Conservation (phyloP, 2,888 invertebrate genomes). For the Omphaloscelis lunosa region DNA sequence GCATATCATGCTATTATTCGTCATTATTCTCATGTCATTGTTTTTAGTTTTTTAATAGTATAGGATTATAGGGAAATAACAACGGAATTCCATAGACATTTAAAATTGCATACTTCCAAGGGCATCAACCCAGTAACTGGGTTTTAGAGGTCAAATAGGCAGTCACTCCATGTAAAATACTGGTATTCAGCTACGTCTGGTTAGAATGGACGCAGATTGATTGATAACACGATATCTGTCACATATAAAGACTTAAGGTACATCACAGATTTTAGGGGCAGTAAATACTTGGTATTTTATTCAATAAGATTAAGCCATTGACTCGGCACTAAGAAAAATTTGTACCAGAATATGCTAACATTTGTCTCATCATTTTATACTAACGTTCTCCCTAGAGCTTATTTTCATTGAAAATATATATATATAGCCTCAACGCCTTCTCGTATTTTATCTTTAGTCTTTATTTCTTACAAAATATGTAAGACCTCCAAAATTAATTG, state of each 20-base stretch:
- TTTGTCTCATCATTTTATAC: neutral
- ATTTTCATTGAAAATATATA: slow-evolving; percentile 9
- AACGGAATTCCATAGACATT: neutral
- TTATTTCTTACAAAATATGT: slow-evolving; percentile 20
- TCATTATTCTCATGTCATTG: too few relatives aligned
- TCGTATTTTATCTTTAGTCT: slow-evolving; percentile 13
- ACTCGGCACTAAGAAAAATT: neutral
- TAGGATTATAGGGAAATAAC: neutral
- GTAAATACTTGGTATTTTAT: neutral
- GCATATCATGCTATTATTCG: too few relatives aligned
- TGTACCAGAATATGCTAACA: neutral
- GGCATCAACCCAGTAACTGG: too few relatives aligned
- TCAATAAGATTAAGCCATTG: neutral
- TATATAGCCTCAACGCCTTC: neutral
- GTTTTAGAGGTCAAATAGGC: too few relatives aligned
- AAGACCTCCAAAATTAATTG: slow-evolving; percentile 10
- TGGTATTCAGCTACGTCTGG: neutral
- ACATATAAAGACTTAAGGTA: neutral
- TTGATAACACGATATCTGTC: neutral
- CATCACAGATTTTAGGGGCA: neutral
- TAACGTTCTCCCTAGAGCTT: neutral
- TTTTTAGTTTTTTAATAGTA: too few relatives aligned
- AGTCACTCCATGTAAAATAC: too few relatives aligned
- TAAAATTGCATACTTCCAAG: neutral
- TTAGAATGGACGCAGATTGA: neutral